Evolutionary conservation across 30 jellyfish, hydroid and myxozoan genomes (phyloP), one percentile per base, ranked within the genome.

Genomic region (Cassiopea andromeda): DNA sequence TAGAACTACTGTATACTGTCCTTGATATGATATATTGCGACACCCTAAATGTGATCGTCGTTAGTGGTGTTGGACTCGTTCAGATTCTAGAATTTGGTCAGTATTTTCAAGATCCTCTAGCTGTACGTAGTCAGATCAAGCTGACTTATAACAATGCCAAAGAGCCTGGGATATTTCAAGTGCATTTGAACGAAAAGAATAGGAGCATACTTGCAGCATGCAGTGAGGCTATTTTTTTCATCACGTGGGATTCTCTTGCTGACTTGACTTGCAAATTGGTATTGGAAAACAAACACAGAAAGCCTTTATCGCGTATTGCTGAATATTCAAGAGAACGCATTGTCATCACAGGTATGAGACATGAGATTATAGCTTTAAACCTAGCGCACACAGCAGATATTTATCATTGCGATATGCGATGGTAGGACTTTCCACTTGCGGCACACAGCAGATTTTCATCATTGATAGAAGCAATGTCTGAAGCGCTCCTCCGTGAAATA

Each of bases 271-370:
- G 93, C 77, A 80, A 12, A n/a, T 47, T 64, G 43, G 85, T 90
- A 46, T 60, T 89, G 44, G 94, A 89, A 72, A 96, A 96, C 77
- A 93, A 98, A 44, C 98, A 96, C 69, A 44, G 91, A n/a, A 85
- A 83, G 73, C 87, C 98, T 12, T 46, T 96, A 45, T 82, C 97
- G 13, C 49, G 84, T 48, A 90, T 95, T 44, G 84, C 82, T 44
- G 75, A 96, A 46, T 96, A 79, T 77, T 89, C 93, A 38, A 60
- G 69, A 10, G 44, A 93, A 44, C 80, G 89, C 73, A 89, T 92
- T 60, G 73, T 96, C 10, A 82, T 96, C 15, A 96, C 99, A 79
- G 99, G 99, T 96, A 89, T 38, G 19, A 13, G 69, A 66, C 3
- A 1, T 61, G 8, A 2, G 64, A 2, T 50, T 9, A 50, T 9